Conservation (phyloP, 2,113 vertebrate genomes). For the Myrmophylax atrothorax region DNA sequence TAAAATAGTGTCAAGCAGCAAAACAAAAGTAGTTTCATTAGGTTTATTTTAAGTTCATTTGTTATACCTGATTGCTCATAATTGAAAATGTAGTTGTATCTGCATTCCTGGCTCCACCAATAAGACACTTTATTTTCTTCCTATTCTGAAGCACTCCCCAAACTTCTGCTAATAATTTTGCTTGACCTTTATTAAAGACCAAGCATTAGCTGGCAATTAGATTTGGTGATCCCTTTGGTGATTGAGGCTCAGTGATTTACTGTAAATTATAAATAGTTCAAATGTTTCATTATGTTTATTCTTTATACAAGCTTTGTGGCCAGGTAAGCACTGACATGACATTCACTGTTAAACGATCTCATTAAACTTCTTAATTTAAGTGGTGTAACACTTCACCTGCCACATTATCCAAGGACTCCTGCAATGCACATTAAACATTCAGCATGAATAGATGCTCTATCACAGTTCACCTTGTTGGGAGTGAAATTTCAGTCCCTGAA, state of each 20-base stretch:
- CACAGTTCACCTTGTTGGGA: slow-evolving; percentile 8
- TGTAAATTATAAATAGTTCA: slow-evolving; percentile 31
- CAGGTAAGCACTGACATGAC: slow-evolving; percentile 53
- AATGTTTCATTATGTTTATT: slow-evolving; percentile 48
- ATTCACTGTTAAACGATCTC: slow-evolving; percentile 59
- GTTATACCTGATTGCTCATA: neutral
- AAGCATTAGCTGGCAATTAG: slow-evolving; percentile 43
- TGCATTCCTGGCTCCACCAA: neutral
- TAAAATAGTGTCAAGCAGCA: neutral
- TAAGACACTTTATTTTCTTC: slow-evolving; percentile 16
- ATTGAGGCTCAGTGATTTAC: slow-evolving; percentile 23
- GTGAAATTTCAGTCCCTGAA: slow-evolving; percentile 39
- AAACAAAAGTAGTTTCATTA: neutral
- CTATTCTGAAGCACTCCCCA: neutral
- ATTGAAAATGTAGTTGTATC: neutral
- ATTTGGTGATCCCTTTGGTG: slow-evolving; percentile 29
- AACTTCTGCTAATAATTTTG: slow-evolving; percentile 44
- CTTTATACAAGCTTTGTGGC: slow-evolving; percentile 23
- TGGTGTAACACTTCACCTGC: slow-evolving; percentile 55
- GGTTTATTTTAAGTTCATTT: neutral
- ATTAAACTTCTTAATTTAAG: slow-evolving; percentile 60
- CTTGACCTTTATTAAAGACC: slow-evolving; percentile 62
- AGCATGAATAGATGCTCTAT: slow-evolving; percentile 34
- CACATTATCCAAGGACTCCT: slow-evolving; percentile 55
- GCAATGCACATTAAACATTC: slow-evolving; percentile 61